Evolutionary conservation across 2,888 invertebrate genomes (phyloP).

Genomic region (Ptychoptera albimana): DNA sequence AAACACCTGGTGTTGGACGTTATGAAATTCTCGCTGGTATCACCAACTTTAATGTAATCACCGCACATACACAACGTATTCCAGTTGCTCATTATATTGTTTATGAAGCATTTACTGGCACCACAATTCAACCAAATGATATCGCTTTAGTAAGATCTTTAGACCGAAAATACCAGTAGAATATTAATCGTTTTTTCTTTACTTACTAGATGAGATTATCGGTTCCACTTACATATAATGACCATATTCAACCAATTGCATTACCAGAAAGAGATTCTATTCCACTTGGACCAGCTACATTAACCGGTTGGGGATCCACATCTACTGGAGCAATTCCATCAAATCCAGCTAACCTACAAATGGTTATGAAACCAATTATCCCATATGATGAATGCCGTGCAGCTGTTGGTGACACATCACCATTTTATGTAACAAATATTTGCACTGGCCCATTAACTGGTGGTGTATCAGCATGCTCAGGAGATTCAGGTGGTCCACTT

Average conservation of each 20-base stretch:
- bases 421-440: conserved; percentile 23
- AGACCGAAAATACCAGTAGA: conserved; percentile 17
- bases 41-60: conserved; percentile 18
- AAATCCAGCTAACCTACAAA: conserved; percentile 19
- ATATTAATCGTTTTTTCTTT: too few species aligned
- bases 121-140: conserved; percentile 33
- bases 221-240: conserved; percentile 6
- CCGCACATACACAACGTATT: conserved; percentile 13
- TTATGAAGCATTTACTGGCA: conserved; percentile 23
- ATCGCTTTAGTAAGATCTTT: conserved; percentile 36
- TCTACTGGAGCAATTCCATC: conserved; percentile 9
- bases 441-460: conserved; percentile 31
- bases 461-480: conserved; percentile 31
- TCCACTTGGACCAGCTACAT: conserved; percentile 19
- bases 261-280: conserved; percentile 21
- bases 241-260: conserved; percentile 21
- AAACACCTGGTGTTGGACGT: conserved; percentile 19
- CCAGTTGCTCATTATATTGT: conserved; percentile 18
- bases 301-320: conserved; percentile 32
- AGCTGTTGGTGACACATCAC: conserved; percentile 15
- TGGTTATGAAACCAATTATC: conserved; percentile 19
- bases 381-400: conserved; percentile 16
- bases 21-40: conserved; percentile 25
- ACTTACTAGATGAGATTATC: background rate
- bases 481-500: conserved; percentile 28